Conservation (phyloP, 2,113 vertebrate genomes). For the Struthidea cinerea region DNA sequence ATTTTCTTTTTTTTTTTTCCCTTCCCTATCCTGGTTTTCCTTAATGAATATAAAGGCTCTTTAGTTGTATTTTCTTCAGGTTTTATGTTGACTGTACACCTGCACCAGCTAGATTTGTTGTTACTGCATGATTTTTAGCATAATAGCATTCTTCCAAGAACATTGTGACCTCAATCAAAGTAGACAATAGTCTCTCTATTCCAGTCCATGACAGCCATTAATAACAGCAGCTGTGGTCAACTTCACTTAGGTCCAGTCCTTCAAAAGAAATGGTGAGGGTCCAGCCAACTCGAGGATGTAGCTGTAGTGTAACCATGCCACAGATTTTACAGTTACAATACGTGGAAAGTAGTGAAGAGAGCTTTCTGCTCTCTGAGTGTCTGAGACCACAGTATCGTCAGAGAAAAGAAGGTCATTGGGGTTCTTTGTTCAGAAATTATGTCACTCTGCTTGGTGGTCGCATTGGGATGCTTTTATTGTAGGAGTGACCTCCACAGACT, state of each 20-base stretch:
- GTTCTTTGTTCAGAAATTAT: constrained; percentile 12
- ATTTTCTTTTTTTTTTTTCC: background rate
- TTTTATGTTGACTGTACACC: background rate
- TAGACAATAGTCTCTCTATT: background rate
- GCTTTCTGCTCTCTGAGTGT: background rate
- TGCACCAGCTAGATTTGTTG: background rate
- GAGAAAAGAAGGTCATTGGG: background rate
- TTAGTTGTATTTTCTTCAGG: background rate
- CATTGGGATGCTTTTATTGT: constrained; percentile 8
- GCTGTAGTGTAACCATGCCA: background rate
- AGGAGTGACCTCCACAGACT: constrained; percentile 11
- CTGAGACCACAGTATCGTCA: background rate
- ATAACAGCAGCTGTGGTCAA: background rate
- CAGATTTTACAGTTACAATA: background rate
- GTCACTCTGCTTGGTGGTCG: constrained; percentile 49
- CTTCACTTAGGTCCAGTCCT: background rate
- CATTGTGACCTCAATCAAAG: background rate
- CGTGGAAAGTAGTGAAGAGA: background rate
- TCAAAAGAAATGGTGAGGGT: background rate
- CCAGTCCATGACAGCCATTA: background rate
- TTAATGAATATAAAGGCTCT: background rate
- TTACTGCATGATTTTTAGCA: background rate
- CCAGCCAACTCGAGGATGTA: background rate
- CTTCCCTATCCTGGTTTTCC: background rate
- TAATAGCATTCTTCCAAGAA: background rate